Conservation (phyloP, 2,797 vertebrate species). For the Platyrinchus mystaceus region DNA sequence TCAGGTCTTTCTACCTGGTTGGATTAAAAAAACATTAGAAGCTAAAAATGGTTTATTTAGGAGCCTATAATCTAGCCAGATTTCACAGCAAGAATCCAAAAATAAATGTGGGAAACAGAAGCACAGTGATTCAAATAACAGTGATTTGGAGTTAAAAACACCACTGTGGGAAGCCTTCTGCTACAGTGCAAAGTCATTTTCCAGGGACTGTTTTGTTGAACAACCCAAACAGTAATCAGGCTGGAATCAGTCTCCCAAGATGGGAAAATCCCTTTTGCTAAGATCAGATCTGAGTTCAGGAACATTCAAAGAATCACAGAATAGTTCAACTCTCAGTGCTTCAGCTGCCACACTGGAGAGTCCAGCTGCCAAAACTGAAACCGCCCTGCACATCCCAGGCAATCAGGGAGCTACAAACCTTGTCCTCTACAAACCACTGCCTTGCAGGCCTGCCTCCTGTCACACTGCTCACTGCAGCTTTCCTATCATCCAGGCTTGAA, state of each 20-base stretch:
- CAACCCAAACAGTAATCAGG: neutral
- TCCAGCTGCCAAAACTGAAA: neutral
- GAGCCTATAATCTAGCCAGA: neutral
- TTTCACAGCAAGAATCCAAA: neutral
- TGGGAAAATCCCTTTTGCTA: neutral
- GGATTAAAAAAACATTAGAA: neutral
- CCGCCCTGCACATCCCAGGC: neutral
- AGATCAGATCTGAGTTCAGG: neutral
- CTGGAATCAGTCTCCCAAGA: neutral
- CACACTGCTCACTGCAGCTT: neutral
- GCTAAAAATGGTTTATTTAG: neutral
- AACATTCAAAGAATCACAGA: neutral
- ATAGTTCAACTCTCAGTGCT: neutral
- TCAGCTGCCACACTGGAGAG: neutral
- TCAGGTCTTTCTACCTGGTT: neutral
- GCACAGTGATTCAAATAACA: neutral
- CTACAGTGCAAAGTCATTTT: neutral
- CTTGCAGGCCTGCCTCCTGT: neutral
- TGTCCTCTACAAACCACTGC: neutral
- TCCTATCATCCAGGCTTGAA: too few relatives aligned
- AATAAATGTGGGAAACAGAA: constrained; percentile 10
- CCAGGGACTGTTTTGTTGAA: neutral
- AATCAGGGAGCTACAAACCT: neutral
- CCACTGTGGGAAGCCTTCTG: neutral
- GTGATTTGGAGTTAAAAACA: neutral